Evolutionary conservation across 2,113 vertebrate genomes (phyloP), one percentile per base, ranked within the genome.

Genomic region (Myotis davidii): DNA sequence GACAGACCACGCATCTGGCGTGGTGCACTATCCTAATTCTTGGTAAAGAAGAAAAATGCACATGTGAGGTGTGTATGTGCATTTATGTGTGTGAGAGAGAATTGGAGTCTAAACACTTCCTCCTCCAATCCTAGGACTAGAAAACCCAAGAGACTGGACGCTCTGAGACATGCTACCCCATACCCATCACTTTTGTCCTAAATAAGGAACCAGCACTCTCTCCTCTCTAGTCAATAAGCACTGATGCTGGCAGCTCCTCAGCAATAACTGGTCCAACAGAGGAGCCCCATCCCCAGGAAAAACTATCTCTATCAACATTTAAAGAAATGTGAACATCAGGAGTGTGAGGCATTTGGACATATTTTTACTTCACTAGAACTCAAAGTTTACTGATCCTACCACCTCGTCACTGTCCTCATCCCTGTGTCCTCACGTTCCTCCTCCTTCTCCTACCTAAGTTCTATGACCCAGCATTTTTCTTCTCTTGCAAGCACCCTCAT

Each of bases 311-410:
- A 61, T 32, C 67, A 84, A 29, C 16, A 85, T 74, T 70, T 52
- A 92, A 92, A 94, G 59, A 67, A 87, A 95, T 29, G 12, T 92
- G 91, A 89, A 72, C 9, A 27, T 64, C 52, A 72, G 39, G 61
- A 61, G 83, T 65, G 42, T 42, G 59, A 84, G 81, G 77, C 39
- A 32, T 45, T 56, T 23, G 14, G 20, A 34, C n/a, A 11, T 52
- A 5, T 29, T 78, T 78, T 74, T 4, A 34, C 39, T 45, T 4
- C 5, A 64, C 16, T 73, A 17, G 13, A 45, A 90, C 29, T 83
- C 29, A 32, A 12, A 52, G 11, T 64, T 45, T 69, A 20, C 39
- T 14, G 72, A 29, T 45, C 54, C 54, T 25, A 16, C 29, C 16
- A 48, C 69, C 14, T 20, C 37, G 48, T 29, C 54, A 7, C 56